Percentiles rank a stretch among this genome's conserved stretches.
Conservation (phyloP, 2,113 vertebrate genomes). For the Origma solitaria region DNA sequence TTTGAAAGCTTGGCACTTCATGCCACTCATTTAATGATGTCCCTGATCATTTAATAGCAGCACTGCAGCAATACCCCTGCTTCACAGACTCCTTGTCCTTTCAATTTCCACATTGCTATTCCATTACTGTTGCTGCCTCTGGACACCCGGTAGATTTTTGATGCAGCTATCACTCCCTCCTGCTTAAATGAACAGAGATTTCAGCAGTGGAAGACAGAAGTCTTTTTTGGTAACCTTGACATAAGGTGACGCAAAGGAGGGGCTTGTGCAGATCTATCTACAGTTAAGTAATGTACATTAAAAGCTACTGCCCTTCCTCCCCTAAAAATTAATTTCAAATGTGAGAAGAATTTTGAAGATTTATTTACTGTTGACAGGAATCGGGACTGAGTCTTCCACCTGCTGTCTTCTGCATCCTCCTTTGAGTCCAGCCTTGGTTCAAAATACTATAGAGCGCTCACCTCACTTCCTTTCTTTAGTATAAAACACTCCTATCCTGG, state of each 20-base stretch:
- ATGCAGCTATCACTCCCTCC: neutral
- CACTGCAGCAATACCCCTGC: neutral
- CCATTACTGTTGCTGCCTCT: neutral
- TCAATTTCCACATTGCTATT: neutral
- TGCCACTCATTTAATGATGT: neutral
- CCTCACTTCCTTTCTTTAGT: neutral
- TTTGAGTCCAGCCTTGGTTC: neutral
- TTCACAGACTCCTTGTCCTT: neutral
- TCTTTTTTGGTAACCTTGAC: neutral
- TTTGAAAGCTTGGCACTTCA: neutral
- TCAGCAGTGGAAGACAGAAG: neutral
- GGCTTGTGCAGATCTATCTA: neutral
- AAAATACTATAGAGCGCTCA: neutral
- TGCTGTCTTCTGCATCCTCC: neutral
- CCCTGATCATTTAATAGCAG: neutral
- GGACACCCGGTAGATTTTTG: neutral
- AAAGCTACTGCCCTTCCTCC: neutral
- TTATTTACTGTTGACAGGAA: neutral
- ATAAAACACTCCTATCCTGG: neutral
- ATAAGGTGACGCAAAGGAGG: neutral
- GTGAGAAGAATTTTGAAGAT: neutral
- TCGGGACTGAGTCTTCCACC: neutral
- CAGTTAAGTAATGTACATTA: neutral
- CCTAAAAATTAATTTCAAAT: constrained; percentile 9
- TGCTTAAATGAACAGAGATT: neutral